Base-by-base conservation (phyloP, 1,140 invertebrate genomes). In the Procambarus virginalis region DNA sequence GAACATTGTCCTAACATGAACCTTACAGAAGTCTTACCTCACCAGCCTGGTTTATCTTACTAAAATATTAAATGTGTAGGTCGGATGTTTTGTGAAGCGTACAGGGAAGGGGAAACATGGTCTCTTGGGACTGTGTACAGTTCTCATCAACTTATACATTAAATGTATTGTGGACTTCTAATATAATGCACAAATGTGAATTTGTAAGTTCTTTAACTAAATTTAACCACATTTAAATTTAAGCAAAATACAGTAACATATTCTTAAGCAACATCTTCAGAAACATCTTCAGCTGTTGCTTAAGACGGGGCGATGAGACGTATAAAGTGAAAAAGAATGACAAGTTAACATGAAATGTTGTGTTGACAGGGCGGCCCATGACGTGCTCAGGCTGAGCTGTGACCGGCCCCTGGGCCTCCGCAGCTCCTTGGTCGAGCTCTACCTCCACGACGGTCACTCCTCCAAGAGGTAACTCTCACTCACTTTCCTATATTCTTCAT, bases 381-480 rank as follows among this genome's bases (percentile, higher is more conserved):
- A 85, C 22, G 55, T 85, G 9, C 22, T 85, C n/a, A 55, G 84
- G 22, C 51, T 77, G 84, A 76, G 70, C 2, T 55, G 70, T 14
- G 49, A 85, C 2, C 84, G 84, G 0, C 84, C 84, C 2, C 48
- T 14, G 10, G 84, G 84, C 46, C 84, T 85, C 5, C 84, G 51
- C 49, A 70, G 84, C 9, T 51, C 84, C 12, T 10, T 85, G 22
- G 84, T 85, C 34, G 84, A 85, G 12, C 84, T 85, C 10, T 85
- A 77, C 48, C 84, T 85, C 10, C 51, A 20, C 10, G 49, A 85
- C 20, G 64, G 34, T 3, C 10, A 77, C 34, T 49, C 84, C n/a
- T 85, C 60, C 34, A 85, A 77, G 8, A 46, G 84, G 84, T 85
- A 55, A 60, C 34, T 34, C 34, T 0, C 34, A 0, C 34, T 34